Conservation (phyloP, 1,140 invertebrate species). For the Nixonia krombeini region DNA sequence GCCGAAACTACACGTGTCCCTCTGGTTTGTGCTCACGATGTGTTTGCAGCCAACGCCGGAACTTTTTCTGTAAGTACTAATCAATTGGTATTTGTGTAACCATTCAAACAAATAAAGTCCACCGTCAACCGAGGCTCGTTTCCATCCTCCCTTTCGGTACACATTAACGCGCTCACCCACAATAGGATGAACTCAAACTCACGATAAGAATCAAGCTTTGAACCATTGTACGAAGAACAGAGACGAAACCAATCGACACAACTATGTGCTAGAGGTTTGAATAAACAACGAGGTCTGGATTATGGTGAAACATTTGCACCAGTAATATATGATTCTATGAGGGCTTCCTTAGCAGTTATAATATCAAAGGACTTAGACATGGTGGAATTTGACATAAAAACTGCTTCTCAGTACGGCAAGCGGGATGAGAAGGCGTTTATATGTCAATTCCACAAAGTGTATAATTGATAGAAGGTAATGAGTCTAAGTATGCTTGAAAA, state of each 20-base stretch:
- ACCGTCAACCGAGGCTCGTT: too few relatives aligned
- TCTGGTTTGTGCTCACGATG: too few relatives aligned
- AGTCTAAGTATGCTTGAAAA: constrained; percentile 4
- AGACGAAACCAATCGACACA: constrained; percentile 51
- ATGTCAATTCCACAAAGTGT: background rate
- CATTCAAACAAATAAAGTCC: too few relatives aligned
- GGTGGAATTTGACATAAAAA: background rate
- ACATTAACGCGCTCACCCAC: too few relatives aligned
- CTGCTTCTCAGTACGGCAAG: background rate
- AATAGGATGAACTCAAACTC: constrained; percentile 37
- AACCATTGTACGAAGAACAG: constrained; percentile 42
- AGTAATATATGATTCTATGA: background rate
- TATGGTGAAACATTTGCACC: background rate
- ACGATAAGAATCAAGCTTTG: constrained; percentile 45
- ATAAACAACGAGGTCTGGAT: background rate
- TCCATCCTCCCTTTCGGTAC: too few relatives aligned
- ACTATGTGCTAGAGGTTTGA: constrained; percentile 31
- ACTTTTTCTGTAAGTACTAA: too few relatives aligned
- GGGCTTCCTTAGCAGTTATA: background rate
- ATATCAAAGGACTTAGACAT: background rate
- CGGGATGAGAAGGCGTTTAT: background rate
- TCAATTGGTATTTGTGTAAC: too few relatives aligned
- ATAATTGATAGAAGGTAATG: background rate
- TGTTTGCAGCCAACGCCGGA: too few relatives aligned
- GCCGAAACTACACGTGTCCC: too few relatives aligned